Percentiles rank a stretch among this genome's conserved stretches.
Evolutionary conservation across 2,113 vertebrate species (phyloP).

Genomic region (Rhynchomys soricoides): DNA sequence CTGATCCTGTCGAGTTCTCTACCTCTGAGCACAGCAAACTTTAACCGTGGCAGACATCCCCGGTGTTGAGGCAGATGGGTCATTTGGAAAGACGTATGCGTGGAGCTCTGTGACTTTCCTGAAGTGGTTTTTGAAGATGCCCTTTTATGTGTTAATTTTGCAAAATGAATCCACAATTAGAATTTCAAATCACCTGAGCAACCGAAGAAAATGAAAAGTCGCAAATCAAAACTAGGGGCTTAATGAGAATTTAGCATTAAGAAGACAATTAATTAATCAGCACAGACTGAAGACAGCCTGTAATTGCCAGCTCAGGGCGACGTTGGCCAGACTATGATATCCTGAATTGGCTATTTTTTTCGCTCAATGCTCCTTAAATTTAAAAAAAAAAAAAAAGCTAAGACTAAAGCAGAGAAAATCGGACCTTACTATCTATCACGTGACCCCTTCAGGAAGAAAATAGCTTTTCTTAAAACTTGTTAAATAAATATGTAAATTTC

Average conservation of each 20-base stretch:
- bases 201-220: slow-evolving; percentile 67
- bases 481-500: slow-evolving; percentile 5
- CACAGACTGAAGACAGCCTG: slow-evolving; percentile 51
- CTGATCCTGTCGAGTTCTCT: slow-evolving; percentile 59
- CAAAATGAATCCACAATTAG: slow-evolving; percentile 72
- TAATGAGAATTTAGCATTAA: slow-evolving; percentile 70
- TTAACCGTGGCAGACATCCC: slow-evolving; percentile 50
- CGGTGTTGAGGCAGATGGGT: slow-evolving; percentile 74
- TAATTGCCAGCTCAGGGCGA: slow-evolving; percentile 43
- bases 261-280: slow-evolving; percentile 46
- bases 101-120: slow-evolving; percentile 64
- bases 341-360: slow-evolving; percentile 62
- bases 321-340: slow-evolving; percentile 64
- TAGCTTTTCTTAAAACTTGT: slow-evolving; percentile 27
- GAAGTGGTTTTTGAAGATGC: slow-evolving; percentile 62
- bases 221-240: slow-evolving; percentile 53
- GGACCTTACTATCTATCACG: background rate
- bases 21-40: slow-evolving; percentile 64
- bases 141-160: slow-evolving; percentile 79
- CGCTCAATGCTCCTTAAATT: slow-evolving; percentile 45
- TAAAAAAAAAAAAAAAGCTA: slow-evolving; percentile 15
- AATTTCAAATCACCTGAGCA: slow-evolving; percentile 79
- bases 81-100: slow-evolving; percentile 57
- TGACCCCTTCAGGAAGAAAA: slow-evolving; percentile 11
- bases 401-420: background rate